These are phyloP conservation scores for Marcusenius ussheri DNA, from an alignment of 2,113 vertebrate genomes.

Conservation along the genomic window DNA sequence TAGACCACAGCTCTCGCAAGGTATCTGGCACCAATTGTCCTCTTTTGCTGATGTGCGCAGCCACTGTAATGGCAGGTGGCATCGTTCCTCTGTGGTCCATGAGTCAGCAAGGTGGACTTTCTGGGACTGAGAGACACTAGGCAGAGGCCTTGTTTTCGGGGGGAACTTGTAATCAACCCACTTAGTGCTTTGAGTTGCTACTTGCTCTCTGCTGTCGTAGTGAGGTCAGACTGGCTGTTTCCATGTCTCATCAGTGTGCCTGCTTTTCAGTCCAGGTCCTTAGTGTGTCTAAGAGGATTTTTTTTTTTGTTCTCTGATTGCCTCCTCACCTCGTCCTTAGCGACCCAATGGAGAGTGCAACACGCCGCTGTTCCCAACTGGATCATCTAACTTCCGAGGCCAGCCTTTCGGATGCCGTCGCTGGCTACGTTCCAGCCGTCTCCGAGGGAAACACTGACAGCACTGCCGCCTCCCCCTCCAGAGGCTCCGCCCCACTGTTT, in stretches of 20 bases:
- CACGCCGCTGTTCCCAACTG: background rate
- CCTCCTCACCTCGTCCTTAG: conserved; percentile 3
- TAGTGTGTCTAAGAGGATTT: background rate
- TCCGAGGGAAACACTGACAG: background rate
- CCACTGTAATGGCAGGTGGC: conserved; percentile 47
- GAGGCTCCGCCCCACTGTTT: background rate
- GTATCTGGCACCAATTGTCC: background rate
- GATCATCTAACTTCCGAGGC: conserved; percentile 38
- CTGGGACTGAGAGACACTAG: background rate
- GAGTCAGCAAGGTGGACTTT: conserved; percentile 43
- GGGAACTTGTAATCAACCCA: background rate
- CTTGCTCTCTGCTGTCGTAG: background rate
- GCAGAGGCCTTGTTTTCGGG: background rate
- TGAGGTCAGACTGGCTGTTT: background rate
- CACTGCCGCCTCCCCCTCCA: background rate
- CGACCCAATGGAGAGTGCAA: conserved; percentile 17
- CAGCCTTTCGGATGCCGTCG: conserved; percentile 15
- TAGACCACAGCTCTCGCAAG: background rate
- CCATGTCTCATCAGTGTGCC: background rate
- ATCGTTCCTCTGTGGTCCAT: conserved; percentile 50
- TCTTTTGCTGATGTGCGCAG: background rate
- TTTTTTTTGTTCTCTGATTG: background rate
- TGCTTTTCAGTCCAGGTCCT: background rate
- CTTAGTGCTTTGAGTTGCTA: background rate
- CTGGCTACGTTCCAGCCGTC: background rate